phyloP scores from a whole-genome alignment of 2,888 invertebrate species.

The Strigamia transsilvanica region DNA sequence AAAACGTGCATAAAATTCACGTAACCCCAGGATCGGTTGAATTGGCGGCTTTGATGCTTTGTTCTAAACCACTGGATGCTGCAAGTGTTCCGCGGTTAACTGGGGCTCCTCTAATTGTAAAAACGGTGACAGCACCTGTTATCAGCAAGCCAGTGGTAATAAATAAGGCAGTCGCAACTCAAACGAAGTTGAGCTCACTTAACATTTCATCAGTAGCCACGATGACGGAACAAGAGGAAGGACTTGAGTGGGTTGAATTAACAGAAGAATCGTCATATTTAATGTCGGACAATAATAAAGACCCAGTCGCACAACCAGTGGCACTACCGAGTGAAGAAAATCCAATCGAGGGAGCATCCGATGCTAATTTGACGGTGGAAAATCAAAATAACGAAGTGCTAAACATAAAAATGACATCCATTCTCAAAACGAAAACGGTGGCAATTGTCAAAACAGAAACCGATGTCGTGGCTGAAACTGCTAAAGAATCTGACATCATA shows the following conservation, averaged over 20 bases:
- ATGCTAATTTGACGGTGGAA: background rate
- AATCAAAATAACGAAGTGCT: background rate
- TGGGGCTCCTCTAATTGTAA: constrained; percentile 17
- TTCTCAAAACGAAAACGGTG: constrained; percentile 1
- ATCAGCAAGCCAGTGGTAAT: constrained; percentile 1
- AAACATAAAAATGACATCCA: constrained; percentile 50
- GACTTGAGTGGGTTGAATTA: constrained; percentile 33
- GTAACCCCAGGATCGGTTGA: constrained; percentile 51
- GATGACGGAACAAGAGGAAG: background rate
- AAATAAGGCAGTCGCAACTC: constrained; percentile 13
- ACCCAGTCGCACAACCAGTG: background rate
- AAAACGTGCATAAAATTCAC: constrained; percentile 52
- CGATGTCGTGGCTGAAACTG: background rate
- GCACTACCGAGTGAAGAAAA: background rate
- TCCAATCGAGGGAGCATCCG: background rate
- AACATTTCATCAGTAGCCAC: background rate
- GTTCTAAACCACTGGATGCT: constrained; percentile 50
- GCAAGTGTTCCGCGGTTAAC: background rate
- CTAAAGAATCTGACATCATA: background rate
- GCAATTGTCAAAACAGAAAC: background rate
- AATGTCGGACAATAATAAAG: background rate
- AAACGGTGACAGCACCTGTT: constrained; percentile 48
- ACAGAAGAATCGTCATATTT: background rate
- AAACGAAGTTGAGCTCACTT: constrained; percentile 15
- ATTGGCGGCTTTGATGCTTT: constrained; percentile 53